Percentiles rank a stretch among this genome's conserved stretches.
These are phyloP conservation scores for Ernsta delagoae DNA, from an alignment of 2,888 invertebrate genomes.

Conservation along the genomic window DNA sequence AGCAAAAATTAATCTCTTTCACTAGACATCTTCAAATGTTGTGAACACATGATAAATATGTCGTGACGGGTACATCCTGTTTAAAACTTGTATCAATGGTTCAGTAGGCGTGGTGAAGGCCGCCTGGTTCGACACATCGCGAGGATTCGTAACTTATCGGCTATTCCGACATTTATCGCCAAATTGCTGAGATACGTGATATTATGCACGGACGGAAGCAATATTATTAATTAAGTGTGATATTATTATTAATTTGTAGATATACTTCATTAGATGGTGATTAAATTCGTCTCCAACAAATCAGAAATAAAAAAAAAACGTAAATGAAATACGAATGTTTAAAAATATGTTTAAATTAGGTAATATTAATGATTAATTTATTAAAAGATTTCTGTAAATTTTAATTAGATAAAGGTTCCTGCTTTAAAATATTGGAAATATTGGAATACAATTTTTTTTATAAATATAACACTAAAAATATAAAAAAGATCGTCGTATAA, in stretches of 20 bases:
- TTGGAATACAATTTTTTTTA: no score
- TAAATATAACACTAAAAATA: background rate
- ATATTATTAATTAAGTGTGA: no score
- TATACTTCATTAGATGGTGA: no score
- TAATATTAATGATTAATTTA: no score
- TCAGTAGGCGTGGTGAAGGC: constrained; percentile 75
- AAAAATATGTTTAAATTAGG: no score
- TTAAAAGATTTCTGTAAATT: no score
- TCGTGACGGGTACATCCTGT: constrained; percentile 70
- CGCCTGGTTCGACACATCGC: constrained; percentile 56
- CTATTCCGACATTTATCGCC: constrained; percentile 22
- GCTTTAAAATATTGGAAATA: no score
- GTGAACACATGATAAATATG: constrained; percentile 63
- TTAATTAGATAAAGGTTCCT: no score
- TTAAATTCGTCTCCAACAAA: no score
- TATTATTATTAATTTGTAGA: no score
- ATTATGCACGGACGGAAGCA: background rate
- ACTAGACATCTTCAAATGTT: constrained; percentile 46
- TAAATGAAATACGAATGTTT: no score
- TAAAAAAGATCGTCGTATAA: constrained; percentile 5
- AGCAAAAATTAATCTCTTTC: constrained; percentile 31
- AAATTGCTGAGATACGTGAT: constrained; percentile 4
- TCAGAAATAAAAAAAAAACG: no score
- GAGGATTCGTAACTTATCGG: constrained; percentile 46
- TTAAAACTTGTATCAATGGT: constrained; percentile 55